Base-by-base conservation (phyloP, 37 sponge, comb jelly and placozoan genomes). In the Spongia lamella region DNA sequence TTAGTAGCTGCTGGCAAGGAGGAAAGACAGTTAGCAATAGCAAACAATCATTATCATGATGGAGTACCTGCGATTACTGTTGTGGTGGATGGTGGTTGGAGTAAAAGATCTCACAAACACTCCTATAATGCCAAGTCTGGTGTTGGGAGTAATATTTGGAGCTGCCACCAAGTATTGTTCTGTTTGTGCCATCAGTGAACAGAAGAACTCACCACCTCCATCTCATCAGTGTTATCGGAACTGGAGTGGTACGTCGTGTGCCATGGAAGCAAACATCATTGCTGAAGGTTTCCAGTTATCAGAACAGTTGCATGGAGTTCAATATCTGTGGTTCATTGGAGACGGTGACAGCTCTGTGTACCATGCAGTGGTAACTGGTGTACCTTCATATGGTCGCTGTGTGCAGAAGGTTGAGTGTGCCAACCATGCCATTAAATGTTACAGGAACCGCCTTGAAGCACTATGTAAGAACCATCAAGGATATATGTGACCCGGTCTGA, bases 31-130 rank as follows among this genome's bases (percentile, higher is more conserved):
- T 58, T 29, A 4, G 70, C 79, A 14, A 68, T 68, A 33, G 25
- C n/a, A 2, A 68, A 13, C 29, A 38, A 55, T 2, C 30, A 43
- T 11, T 68, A 43, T 24, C 58, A 68, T 56, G 57, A 79, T 30
- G 39, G 75, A 1, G 54, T 79, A 17, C 70, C 79, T 34, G 79
- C 79, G 0, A 79, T 79, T 11, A 38, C 79, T n/a, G 79, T 79
- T 2, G 60, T 79, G 13, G 79, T 68, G 1, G 79, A 79, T 67
- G 67, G 55, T 53, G 79, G 79, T 13, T 78, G 79, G 79, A 51
- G 54, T 0, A 78, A 78, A 68, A 19, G 52, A 16, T 66, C 54
- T 20, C 29, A 57, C 29, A 27, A 15, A 43, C 63, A 75, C 49
- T 75, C 63, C 38, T 61, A 75, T 47, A 38, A 57, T 20, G 62